Evolutionary conservation across 2,113 vertebrate species (phyloP), one percentile per base, ranked within the genome.

Genomic region (Anser cygnoides): DNA sequence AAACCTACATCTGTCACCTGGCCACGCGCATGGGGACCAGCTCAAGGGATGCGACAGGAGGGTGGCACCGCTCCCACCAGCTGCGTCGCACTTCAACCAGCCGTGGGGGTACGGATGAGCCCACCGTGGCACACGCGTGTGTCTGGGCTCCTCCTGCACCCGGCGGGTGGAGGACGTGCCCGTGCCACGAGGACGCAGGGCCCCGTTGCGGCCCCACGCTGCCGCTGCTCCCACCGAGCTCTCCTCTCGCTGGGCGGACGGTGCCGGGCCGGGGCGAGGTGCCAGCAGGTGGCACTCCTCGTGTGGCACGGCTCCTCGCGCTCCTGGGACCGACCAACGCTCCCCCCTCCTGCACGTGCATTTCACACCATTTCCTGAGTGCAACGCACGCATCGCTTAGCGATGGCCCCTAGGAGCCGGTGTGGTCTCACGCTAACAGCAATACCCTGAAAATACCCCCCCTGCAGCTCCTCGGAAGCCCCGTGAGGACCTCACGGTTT

Each of bases 201-300:
- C 39, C 22, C 54, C 5, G 6, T 19, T 46, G 46, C 41, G 41
- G 41, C 13, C 41, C 41, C 41, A 41, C 44, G 17, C 43, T 43
- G 43, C 19, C 15, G 28, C 31, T 15, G 13, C 25, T 31, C 31
- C 46, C 49, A 50, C 23, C 72, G 22, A 28, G 9, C 57, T 26
- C 62, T 28, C 22, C 41, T 25, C 46, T 43, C 28, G n/a, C 76
- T 0, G 1, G 58, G 55, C 10, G 37, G 5, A 9, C 5, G 2
- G 0, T 2, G 2, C 65, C 0, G 31, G 31, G 10, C 29, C 91
- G 54, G 0, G 82, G 8, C 3, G 50, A 89, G 71, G 80, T 87
- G 93, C 93, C 93, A 95, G 95, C 6, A 94, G 92, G 93, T 94
- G 90, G 95, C 95, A 94, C 92, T 94, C 96, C 41, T 5, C 3